phyloP scores from a whole-genome alignment of 2,888 invertebrate species.

The Luperina nickerlii region DNA sequence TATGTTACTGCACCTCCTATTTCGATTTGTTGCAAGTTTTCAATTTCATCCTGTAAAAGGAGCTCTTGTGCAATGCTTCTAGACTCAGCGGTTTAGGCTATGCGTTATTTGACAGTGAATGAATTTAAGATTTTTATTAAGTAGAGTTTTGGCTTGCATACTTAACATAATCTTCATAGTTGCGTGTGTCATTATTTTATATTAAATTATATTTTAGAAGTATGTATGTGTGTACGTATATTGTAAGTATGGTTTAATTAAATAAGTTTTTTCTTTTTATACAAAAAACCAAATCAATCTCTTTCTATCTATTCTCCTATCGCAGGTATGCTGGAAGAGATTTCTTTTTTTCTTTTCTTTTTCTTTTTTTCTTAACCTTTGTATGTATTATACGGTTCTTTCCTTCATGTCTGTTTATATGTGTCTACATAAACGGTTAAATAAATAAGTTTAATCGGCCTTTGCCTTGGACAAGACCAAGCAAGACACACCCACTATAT shows the following conservation, averaged over 20 bases:
- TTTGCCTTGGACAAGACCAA: neutral
- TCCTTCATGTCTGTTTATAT: neutral
- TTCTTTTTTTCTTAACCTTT: no score
- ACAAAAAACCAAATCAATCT: neutral
- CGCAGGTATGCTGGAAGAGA: neutral
- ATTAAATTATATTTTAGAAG: neutral
- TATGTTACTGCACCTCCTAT: no score
- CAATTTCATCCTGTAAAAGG: no score
- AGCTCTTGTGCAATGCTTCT: neutral
- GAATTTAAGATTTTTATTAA: neutral
- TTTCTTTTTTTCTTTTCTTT: no score
- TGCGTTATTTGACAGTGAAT: neutral
- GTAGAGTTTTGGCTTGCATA: neutral
- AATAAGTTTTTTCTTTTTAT: no score
- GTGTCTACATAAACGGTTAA: neutral
- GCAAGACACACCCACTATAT: constrained; percentile 16
- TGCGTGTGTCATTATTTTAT: no score
- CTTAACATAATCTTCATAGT: neutral
- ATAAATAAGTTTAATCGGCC: neutral
- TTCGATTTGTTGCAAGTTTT: no score
- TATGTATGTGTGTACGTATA: neutral
- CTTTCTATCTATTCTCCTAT: neutral
- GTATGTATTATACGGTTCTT: neutral
- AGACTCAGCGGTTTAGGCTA: neutral
- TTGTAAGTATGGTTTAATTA: no score